Percentiles rank a stretch among this genome's conserved stretches.
phyloP scores from a whole-genome alignment of 2,797 vertebrate genomes.

The Spinibarbus caldwelli region DNA sequence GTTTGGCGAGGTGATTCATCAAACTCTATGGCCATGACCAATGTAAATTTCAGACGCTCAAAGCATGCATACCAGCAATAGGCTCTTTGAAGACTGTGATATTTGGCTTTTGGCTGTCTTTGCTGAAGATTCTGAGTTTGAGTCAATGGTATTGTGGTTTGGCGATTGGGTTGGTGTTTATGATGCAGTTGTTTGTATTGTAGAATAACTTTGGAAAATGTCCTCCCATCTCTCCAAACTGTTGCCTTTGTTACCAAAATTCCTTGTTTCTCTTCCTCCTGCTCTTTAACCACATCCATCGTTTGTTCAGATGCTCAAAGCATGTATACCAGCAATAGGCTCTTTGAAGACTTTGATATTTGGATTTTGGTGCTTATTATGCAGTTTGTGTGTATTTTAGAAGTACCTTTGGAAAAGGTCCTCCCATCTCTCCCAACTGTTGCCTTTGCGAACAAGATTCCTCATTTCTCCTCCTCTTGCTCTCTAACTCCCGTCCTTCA shows the following conservation, averaged over 20 bases:
- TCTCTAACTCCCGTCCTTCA: not conserved
- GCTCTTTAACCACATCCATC: not conserved
- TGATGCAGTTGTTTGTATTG: not conserved
- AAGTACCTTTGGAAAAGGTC: not conserved
- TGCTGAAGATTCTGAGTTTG: not conserved
- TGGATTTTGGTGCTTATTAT: not conserved
- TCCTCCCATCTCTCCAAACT: not conserved
- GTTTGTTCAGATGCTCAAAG: conserved; percentile 66
- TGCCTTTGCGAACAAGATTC: not conserved
- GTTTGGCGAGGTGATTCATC: conserved; percentile 51
- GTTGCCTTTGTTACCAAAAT: not conserved
- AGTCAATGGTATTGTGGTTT: not conserved
- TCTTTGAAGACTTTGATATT: conserved; percentile 27
- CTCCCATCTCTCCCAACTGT: not conserved
- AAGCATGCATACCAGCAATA: conserved; percentile 64
- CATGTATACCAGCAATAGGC: conserved; percentile 55
- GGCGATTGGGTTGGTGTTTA: not conserved
- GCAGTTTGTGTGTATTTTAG: not conserved
- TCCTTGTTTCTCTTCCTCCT: not conserved
- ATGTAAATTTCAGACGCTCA: conserved; percentile 74
- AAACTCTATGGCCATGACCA: conserved; percentile 71
- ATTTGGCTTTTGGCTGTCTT: conserved; percentile 6
- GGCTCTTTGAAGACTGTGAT: conserved; percentile 45
- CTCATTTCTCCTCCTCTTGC: not conserved
- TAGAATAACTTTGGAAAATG: no score